Evolutionary conservation across 2,888 invertebrate species (phyloP), one percentile per base, ranked within the genome.

Genomic region (Melikaiella ostensackeni): DNA sequence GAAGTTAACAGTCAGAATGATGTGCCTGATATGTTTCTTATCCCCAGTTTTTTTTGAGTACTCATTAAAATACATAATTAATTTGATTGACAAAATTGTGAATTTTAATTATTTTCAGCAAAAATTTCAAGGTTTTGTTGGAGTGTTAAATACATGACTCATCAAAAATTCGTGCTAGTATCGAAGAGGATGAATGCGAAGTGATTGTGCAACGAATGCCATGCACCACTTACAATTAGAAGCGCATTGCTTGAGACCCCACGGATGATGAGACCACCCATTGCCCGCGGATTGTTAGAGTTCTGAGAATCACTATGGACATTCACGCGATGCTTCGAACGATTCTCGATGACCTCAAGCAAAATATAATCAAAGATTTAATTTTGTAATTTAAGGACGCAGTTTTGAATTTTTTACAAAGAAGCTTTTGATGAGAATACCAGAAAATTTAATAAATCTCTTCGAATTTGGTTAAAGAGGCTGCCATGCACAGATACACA

Each of bases 181-280:
- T 57, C 4, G 0, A 70, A 19, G 50, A 42, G n/a, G 30, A 30
- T 50, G 13, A 57, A 24, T 24, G 13, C 13, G 57, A 24, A 11
- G 24, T 38, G 11, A 50, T 70, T 46, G 30, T 70, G 27, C 46
- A 46, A 70, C 46, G 8, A 70, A 70, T 70, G 70, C 50, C 30
- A 70, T 70, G 46, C 19, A 50, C 46, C 30, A 70, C 46, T 50
- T 50, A 70, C 50, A 70, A 70, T 70, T 70, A 70, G 70, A 50
- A 33, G 70, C 11, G 50, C 46, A 50, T 70, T 50, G 30, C 30
- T 70, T 46, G 50, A 74, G 83, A 81, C 82, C 83, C 74, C 84
- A 79, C 83, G 83, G 77, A 50, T 70, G 81, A 82, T 75, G 78
- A 83, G 87, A 86, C 87, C 87, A 87, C 87, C 86, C 86, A 84